Base-by-base conservation (phyloP, 2,888 invertebrate species). In the Lacanobia wlatinum region DNA sequence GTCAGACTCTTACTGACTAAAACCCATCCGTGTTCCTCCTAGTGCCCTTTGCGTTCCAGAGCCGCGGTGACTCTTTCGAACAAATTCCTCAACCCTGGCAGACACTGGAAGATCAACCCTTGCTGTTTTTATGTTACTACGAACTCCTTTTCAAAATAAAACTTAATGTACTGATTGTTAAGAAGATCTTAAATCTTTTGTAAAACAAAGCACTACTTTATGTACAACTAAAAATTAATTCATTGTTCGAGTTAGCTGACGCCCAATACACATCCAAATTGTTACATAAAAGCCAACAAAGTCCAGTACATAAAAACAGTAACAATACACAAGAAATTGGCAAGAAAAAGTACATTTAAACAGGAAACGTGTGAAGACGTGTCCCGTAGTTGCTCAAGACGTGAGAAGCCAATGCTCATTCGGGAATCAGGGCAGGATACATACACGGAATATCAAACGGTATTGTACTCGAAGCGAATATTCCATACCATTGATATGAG, bases 381-480 rank as follows among this genome's bases (percentile, higher is more conserved):
- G 88, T 83, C 74, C 80, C 73, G 82, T 79, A 64, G 86, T 84
- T 83, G 73, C 84, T 85, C 82, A 73, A 80, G 87, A 92, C 91
- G 91, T 92, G 93, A 91, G 91, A 88, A 90, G 89, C 88, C 91
- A 91, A 93, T 92, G 87, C 90, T 90, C 89, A 90, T 89, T 87
- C 86, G 75, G 69, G 88, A 93, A 92, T 93, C 93, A 92, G 88
- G 90, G 85, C 84, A 73, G 82, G 86, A 87, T 84, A 91, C 91
- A 89, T 87, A 89, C 88, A 84, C 82, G 83, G 94, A 94, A 94
- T 94, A 94, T 92, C 89, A 94, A 94, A 92, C 89, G 89, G 87
- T 87, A 87, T 88, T 83, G 84, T 84, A 81, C 79, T 86, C 77
- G 67, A 48, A 56, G 60, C 66, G 88, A 88, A 89, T 87, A 87